Conservation (phyloP, 2,888 invertebrate genomes). For the Dryococelus australis region DNA sequence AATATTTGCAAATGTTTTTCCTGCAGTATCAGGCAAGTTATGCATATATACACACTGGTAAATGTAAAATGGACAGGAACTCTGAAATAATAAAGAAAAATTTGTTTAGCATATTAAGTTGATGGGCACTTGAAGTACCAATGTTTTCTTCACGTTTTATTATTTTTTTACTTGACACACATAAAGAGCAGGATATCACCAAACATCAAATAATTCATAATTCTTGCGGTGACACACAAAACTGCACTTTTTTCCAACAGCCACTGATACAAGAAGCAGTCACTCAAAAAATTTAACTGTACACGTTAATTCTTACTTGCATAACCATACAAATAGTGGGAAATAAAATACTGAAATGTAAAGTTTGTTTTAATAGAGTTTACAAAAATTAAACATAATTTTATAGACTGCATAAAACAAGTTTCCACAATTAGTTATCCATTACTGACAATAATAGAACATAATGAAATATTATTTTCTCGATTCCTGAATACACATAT, state of each 20-base stretch:
- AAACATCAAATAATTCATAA: conserved; percentile 43
- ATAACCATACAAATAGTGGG: not conserved
- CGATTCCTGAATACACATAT: too few relatives aligned
- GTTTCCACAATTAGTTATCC: not conserved
- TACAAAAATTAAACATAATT: not conserved
- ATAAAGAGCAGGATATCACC: conserved; percentile 49
- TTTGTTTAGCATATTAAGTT: conserved; percentile 12
- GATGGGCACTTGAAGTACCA: conserved; percentile 36
- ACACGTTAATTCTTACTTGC: not conserved
- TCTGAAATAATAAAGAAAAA: not conserved
- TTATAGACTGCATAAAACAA: not conserved
- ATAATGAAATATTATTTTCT: not conserved
- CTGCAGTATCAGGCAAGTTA: too few relatives aligned
- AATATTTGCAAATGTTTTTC: too few relatives aligned
- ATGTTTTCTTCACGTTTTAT: conserved; percentile 39
- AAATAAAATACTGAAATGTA: not conserved
- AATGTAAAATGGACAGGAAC: not conserved
- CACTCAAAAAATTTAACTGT: not conserved
- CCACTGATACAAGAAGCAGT: not conserved
- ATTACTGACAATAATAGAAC: not conserved
- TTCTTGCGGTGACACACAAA: not conserved
- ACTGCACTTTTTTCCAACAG: conserved; percentile 16
- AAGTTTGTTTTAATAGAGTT: not conserved
- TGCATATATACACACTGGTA: not conserved
- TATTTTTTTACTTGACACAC: conserved; percentile 47